These are phyloP conservation scores for Philotrypesis tridentata DNA, from an alignment of 1,140 invertebrate genomes.

Conservation along the genomic window DNA sequence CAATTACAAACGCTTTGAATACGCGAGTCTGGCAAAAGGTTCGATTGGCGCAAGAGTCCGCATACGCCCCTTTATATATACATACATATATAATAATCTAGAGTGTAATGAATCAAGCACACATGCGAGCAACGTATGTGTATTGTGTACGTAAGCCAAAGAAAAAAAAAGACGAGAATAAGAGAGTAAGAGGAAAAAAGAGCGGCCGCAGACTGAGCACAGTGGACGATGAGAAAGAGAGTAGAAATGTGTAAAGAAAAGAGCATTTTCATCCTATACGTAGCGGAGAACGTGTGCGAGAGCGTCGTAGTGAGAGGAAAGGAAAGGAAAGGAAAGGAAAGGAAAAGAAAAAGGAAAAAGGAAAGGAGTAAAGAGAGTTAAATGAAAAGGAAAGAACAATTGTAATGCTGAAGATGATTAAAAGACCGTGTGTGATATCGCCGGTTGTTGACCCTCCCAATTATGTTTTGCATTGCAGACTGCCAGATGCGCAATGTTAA, in stretches of 20 bases:
- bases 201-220: not conserved
- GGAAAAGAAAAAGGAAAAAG: not conserved
- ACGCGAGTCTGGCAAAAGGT: not conserved
- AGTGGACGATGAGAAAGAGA: not conserved
- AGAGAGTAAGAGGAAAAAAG: not conserved
- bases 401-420: too few species aligned
- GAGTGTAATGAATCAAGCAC: not conserved
- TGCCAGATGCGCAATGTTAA: constrained; percentile 84
- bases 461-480: constrained; percentile 79
- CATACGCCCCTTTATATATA: not conserved
- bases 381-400: not conserved
- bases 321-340: constrained; percentile 44
- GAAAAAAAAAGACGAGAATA: constrained; percentile 33
- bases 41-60: not conserved
- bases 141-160: constrained; percentile 13
- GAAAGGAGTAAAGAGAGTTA: constrained; percentile 48
- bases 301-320: constrained; percentile 28
- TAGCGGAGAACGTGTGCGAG: not conserved
- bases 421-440: constrained; percentile 52
- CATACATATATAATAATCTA: not conserved
- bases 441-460: constrained; percentile 73
- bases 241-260: too few species aligned
- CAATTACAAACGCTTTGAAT: too few species aligned
- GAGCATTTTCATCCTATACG: not conserved
- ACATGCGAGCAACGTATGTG: not conserved